Evolutionary conservation across 2,888 invertebrate species (phyloP), one percentile per base, ranked within the genome.

Genomic region (Drosophila flavopinicola): DNA sequence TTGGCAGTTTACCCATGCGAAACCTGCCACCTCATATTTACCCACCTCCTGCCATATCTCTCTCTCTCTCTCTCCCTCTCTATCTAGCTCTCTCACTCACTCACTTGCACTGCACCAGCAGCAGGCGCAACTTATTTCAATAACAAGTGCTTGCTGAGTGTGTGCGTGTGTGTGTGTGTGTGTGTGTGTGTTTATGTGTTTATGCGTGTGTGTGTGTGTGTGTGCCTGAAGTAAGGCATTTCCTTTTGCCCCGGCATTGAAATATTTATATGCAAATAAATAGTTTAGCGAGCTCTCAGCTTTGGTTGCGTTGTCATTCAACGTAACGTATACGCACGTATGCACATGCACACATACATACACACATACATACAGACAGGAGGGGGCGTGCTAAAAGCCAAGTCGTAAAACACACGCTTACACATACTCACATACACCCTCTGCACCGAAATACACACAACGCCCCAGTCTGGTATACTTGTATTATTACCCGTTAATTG

Each of bases 191-290:
- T 29, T 9, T 44, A 10, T n/a, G n/a, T n/a, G n/a, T n/a, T n/a
- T 2, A 45, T 42, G 11, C 42, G 41, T 20, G 23, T 32, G 27
- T 37, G 7, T 29, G 41, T 35, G 45, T 44, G 65, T 53, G 65
- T 57, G 60, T 57, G 33, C 17, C 53, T 51, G 24, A 42, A 42
- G 17, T 30, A 30, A 48, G 37, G 63, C 58, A 45, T 53, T 47
- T 57, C 48, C 60, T 57, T 58, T 44, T 52, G 52, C 57, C 41
- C 13, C 25, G 35, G 38, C 63, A 69, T 67, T 80, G 76, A 85
- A 85, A 85, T 82, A 86, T 82, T 86, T 82, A 84, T 82, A 82
- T 82, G 82, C 80, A 82, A 83, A 83, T 83, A 83, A 86, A 86
- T 86, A 83, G 82, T 86, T 86, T 74, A 80, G 66, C 68, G 61